Base-by-base conservation (phyloP, 2,797 vertebrate genomes). In the Sandelia bainsii region DNA sequence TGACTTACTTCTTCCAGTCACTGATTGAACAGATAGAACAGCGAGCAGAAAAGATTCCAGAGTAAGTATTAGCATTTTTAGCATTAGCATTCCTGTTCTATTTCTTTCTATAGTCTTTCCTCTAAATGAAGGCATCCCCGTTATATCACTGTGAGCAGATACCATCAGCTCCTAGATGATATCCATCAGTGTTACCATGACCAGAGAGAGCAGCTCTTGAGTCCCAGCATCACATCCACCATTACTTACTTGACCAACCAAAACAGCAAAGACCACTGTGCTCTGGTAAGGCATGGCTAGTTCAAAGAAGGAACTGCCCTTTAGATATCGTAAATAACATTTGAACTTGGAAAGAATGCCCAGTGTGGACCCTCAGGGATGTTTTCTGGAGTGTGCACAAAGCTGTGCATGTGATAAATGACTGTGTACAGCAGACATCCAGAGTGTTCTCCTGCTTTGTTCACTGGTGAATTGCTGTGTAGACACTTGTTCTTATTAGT, bases 21-120 rank as follows among this genome's bases (percentile, higher is more conserved):
- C 92, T 99, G 61, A 99, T 99, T 90, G 98, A 99, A 85, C 98
- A 99, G 90, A 95, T 98, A 64, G 98, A 99, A 57, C 95, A 97
- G 77, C 95, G 97, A 62, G 93, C 97, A 54, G 96, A 97, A 85
- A 98, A 94, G 89, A 96, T 98, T 82, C 95, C 96, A 53, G 97
- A 99, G 98, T 99, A 82, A 96, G 98, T 97, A 22, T 56, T 32
- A 8, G 0, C 50, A 40, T 74, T 75, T 73, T 40, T 62, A 29
- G 32, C n/a, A n/a, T 60, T 23, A 44, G 9, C 46, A 13, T 54
- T n/a, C 8, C 29, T 29, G 3, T 71, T 39, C 1, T 44, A 32
- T 29, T 62, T 45, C 12, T 75, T 49, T 46, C 16, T 8, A 25
- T 12, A 11, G n/a, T 53, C 48, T 3, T 49, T 50, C 34, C 44